These are phyloP conservation scores for Urocynchramus pylzowi DNA, from an alignment of 2,113 vertebrate species.

Conservation along the genomic window DNA sequence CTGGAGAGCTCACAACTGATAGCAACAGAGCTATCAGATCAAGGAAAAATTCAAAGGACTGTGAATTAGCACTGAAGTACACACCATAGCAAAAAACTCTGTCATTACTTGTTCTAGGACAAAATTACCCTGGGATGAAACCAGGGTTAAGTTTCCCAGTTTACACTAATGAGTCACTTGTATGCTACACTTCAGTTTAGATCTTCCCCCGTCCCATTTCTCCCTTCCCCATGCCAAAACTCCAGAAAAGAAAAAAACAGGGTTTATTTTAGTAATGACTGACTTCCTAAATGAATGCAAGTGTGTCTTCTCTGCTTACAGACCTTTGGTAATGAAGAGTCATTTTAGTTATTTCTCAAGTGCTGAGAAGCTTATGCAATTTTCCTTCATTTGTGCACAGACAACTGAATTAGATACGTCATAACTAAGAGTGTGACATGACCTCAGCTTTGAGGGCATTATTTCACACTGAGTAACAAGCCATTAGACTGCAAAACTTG, in stretches of 20 bases:
- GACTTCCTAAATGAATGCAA: neutral
- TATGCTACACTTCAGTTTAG: neutral
- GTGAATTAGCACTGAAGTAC: neutral
- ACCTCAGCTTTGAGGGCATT: slow-evolving; percentile 3
- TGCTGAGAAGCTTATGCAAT: neutral
- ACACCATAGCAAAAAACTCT: neutral
- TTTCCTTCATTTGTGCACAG: neutral
- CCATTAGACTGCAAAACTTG: slow-evolving; percentile 9
- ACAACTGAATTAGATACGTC: neutral
- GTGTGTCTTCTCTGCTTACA: neutral
- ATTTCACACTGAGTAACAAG: slow-evolving; percentile 17
- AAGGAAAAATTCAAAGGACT: neutral
- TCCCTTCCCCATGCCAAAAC: neutral
- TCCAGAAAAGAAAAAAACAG: neutral
- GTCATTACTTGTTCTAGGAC: neutral
- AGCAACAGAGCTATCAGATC: neutral
- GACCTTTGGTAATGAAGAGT: neutral
- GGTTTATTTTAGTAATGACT: neutral
- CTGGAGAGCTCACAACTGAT: too few species aligned
- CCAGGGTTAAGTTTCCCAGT: neutral
- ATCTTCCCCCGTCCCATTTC: neutral
- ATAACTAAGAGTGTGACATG: neutral
- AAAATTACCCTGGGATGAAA: neutral
- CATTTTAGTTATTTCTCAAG: neutral
- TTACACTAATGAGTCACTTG: neutral